Conservation (phyloP, 2,113 vertebrate genomes). For the Bungarus multicinctus region DNA sequence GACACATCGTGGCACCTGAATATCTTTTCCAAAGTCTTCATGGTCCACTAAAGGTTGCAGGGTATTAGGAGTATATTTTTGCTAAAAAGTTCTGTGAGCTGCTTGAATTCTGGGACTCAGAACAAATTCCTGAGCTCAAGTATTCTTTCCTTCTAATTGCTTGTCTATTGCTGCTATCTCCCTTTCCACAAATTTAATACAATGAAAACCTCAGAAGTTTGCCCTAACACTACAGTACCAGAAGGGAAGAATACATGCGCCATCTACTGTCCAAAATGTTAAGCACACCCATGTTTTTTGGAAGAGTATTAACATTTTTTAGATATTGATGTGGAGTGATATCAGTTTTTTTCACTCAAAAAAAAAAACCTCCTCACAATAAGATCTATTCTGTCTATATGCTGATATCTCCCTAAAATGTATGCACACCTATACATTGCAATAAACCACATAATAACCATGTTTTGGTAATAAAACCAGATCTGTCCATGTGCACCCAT, state of each 20-base stretch:
- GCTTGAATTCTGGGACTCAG: neutral
- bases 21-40: neutral
- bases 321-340: neutral
- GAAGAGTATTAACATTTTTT: neutral
- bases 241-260: neutral
- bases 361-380: too few relatives aligned
- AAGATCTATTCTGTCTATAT: neutral
- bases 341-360: neutral
- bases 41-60: neutral
- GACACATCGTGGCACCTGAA: neutral
- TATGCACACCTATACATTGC: neutral
- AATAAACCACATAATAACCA: neutral
- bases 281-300: neutral
- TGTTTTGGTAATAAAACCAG: neutral
- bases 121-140: neutral
- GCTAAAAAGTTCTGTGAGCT: neutral
- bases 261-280: constrained; percentile 7
- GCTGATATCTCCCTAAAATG: neutral
- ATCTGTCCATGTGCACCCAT: neutral
- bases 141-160: neutral
- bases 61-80: neutral
- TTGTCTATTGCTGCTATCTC: neutral
- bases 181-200: neutral
- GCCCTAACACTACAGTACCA: neutral
- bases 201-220: neutral